These are phyloP conservation scores for Pheosia tremula DNA, from an alignment of 2,888 invertebrate species.

Conservation along the genomic window DNA sequence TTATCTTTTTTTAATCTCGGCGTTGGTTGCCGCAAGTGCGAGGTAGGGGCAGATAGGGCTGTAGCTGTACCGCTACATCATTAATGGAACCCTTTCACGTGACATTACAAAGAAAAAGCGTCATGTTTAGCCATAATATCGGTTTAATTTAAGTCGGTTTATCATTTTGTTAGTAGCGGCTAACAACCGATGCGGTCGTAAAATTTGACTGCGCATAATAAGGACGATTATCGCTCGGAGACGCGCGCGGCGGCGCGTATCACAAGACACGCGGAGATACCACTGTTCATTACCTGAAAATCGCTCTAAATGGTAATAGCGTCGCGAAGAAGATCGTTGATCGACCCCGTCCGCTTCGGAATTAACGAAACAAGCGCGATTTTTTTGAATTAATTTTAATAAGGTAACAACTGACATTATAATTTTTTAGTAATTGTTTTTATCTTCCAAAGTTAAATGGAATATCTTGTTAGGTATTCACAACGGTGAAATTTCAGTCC, in stretches of 20 bases:
- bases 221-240: conserved; percentile 72
- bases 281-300: conserved; percentile 78
- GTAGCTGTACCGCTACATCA: conserved; percentile 45
- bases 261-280: conserved; percentile 61
- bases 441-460: conserved; percentile 52
- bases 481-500: conserved; percentile 47
- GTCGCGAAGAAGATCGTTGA: conserved; percentile 56
- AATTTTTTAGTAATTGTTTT: conserved; percentile 62
- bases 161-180: conserved; percentile 72
- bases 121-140: conserved; percentile 65
- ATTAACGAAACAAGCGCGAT: conserved; percentile 72
- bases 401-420: conserved; percentile 67
- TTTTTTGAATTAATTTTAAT: conserved; percentile 73
- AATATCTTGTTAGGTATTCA: conserved; percentile 49
- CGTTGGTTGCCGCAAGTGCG: conserved; percentile 43
- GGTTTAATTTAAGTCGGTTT: conserved; percentile 72
- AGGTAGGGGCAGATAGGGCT: conserved; percentile 37
- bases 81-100: conserved; percentile 61
- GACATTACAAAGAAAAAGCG: conserved; percentile 61
- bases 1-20: conserved; percentile 51
- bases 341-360: conserved; percentile 56
- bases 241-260: conserved; percentile 64
- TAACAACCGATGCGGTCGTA: conserved; percentile 78
- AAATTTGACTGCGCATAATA: conserved; percentile 83
- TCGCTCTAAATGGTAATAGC: conserved; percentile 77